Percentiles rank a stretch among this genome's conserved stretches.
These are phyloP conservation scores for Musca vetustissima DNA, from an alignment of 1,140 invertebrate genomes.

Conservation along the genomic window DNA sequence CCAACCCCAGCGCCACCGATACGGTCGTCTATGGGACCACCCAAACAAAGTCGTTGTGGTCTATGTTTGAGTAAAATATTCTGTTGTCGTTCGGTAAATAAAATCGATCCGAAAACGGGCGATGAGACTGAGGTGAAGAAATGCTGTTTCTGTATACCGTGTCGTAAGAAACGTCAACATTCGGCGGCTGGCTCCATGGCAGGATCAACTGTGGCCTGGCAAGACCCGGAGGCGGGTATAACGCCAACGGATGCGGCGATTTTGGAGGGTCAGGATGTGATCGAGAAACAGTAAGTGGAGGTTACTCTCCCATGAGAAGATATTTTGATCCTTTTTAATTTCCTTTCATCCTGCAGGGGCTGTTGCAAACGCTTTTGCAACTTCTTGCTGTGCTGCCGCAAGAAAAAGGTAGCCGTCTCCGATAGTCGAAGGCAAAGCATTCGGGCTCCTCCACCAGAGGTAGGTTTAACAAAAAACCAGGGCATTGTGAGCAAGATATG, in stretches of 20 bases:
- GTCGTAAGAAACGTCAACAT: constrained; percentile 34
- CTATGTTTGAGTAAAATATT: constrained; percentile 50
- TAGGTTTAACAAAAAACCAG: constrained; percentile 44
- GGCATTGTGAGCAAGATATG: too few relatives aligned
- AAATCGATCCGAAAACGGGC: constrained; percentile 48
- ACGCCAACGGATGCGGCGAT: constrained; percentile 44
- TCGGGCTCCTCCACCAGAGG: constrained; percentile 64
- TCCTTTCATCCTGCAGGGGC: constrained; percentile 37
- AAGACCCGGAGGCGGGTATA: constrained; percentile 49
- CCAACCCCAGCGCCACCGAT: constrained; percentile 3
- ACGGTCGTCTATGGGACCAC: constrained; percentile 22
- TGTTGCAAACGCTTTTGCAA: constrained; percentile 50
- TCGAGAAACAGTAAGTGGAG: constrained; percentile 37
- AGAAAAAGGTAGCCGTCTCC: constrained; percentile 44
- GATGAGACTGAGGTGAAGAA: constrained; percentile 45
- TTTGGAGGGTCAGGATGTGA: constrained; percentile 44
- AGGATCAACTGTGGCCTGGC: constrained; percentile 46
- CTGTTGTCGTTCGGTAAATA: constrained; percentile 52
- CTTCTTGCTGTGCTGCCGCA: constrained; percentile 52
- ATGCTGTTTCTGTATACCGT: constrained; percentile 54
- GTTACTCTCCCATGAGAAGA: neutral
- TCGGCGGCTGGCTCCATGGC: constrained; percentile 11
- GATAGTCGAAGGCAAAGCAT: constrained; percentile 63
- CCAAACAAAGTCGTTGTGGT: constrained; percentile 41
- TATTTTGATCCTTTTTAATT: neutral